Conservation (phyloP, 2,888 invertebrate species). For the Didymodactylos carnosus region DNA sequence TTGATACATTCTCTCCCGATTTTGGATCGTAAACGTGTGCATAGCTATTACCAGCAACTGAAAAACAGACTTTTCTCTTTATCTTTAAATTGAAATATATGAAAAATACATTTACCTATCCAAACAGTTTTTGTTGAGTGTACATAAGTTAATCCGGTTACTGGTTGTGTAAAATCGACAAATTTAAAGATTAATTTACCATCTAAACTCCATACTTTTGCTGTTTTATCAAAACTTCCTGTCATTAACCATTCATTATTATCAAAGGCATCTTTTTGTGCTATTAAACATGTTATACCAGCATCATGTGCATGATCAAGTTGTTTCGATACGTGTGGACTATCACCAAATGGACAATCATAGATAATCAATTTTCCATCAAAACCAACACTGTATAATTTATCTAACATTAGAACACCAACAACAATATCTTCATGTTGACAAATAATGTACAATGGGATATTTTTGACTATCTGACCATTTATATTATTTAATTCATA, state of each 20-base stretch:
- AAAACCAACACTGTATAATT: slow-evolving; percentile 32
- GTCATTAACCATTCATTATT: slow-evolving; percentile 33
- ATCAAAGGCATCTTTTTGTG: slow-evolving; percentile 27
- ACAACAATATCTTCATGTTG: slow-evolving; percentile 31
- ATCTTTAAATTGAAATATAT: neutral
- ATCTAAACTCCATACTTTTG: slow-evolving; percentile 33
- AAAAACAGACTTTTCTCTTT: neutral
- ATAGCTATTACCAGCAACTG: slow-evolving; percentile 26
- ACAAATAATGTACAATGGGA: slow-evolving; percentile 21
- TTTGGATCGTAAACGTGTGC: slow-evolving; percentile 32
- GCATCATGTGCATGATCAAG: slow-evolving; percentile 28
- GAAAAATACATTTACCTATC: slow-evolving; percentile 18
- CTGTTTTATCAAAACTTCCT: slow-evolving; percentile 33
- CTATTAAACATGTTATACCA: slow-evolving; percentile 28
- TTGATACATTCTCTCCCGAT: slow-evolving; percentile 31
- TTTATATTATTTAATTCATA: slow-evolving; percentile 22
- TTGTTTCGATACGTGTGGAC: slow-evolving; percentile 14
- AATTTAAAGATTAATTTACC: slow-evolving; percentile 18
- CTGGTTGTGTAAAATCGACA: slow-evolving; percentile 2
- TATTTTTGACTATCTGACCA: slow-evolving; percentile 26
- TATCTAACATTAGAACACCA: slow-evolving; percentile 28
- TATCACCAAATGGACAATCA: slow-evolving; percentile 30
- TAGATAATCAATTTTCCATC: slow-evolving; percentile 31
- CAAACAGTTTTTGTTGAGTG: slow-evolving; percentile 31
- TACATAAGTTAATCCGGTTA: slow-evolving; percentile 24